Conservation (phyloP, 2,113 vertebrate genomes). For the Tupaia chinensis region DNA sequence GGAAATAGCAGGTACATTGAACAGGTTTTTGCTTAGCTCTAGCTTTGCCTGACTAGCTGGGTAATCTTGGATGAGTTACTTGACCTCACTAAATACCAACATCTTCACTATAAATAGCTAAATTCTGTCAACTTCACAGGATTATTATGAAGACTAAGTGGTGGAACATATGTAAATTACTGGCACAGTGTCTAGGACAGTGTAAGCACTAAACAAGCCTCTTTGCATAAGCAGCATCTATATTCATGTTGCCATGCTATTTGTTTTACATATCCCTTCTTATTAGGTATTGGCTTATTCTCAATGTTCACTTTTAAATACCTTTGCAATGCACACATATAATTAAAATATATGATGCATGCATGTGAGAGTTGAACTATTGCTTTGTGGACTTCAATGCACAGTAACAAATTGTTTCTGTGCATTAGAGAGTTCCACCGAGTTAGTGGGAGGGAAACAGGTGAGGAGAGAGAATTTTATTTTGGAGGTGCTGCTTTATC, state of each 20-base stretch:
- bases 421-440: neutral
- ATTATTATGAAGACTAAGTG: neutral
- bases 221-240: neutral
- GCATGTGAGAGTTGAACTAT: neutral
- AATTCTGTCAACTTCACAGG: neutral
- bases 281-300: neutral
- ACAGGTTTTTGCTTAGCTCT: neutral
- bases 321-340: neutral
- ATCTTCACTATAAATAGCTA: neutral
- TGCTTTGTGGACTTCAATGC: neutral
- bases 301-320: neutral
- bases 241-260: neutral
- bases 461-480: neutral
- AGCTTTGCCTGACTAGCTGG: neutral
- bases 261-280: neutral
- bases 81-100: neutral
- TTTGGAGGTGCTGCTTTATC: neutral
- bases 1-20: neutral
- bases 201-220: neutral
- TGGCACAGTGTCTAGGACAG: neutral
- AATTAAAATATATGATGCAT: neutral
- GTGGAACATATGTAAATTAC: neutral
- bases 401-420: neutral
- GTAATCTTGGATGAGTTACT: neutral
- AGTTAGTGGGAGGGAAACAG: neutral